Base-by-base conservation (phyloP, 2,888 invertebrate species). In the Mythimna lalbum region DNA sequence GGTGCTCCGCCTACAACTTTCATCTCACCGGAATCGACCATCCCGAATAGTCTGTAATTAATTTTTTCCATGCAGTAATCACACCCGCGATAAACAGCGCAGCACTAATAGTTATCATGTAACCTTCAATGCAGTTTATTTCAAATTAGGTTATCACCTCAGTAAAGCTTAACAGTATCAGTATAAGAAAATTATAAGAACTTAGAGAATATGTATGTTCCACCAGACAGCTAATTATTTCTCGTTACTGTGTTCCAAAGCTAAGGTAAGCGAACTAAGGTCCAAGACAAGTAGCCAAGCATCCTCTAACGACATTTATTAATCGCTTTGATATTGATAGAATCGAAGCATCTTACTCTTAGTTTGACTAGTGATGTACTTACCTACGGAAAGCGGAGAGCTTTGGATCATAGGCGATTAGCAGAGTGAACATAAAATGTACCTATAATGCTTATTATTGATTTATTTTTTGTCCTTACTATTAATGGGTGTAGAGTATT, bases 321-420 rank as follows among this genome's bases (percentile, higher is more conserved):
- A 75, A 78, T 78, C 43, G 65, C 43, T 36, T 56, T 69, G 59
- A 69, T 72, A 69, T 69, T 60, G 39, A 75, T 62, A 47, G 59
- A 72, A 65, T 75, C 62, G 36, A 31, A 75, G 68, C 62, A 67
- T 60, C 61, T 55, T 56, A 56, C 31, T 59, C 23, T 31, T 49
- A 63, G 50, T 49, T 14, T 4, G 21, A 33, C 12, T 5, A 21
- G 21, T 14, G 23, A 33, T 19, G 17, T 23, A 33, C 21, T n/a
- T 27, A 33, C 23, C 21, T 14, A 23, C 7, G 12, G 52, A 39
- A 53, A 59, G 27, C 31, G 21, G 9, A 4, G 14, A 7, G 12
- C n/a, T 53, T 27, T 53, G 7, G 2, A n/a, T n/a, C 19, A n/a
- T n/a, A 9, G n/a, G n/a, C 19, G 7, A n/a, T 47, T n/a, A 47